A percentile compares a stretch with the other conserved stretches of the same genome.
These are phyloP conservation scores for Athetis lepigone DNA, from an alignment of 2,888 invertebrate species.

Conservation along the genomic window DNA sequence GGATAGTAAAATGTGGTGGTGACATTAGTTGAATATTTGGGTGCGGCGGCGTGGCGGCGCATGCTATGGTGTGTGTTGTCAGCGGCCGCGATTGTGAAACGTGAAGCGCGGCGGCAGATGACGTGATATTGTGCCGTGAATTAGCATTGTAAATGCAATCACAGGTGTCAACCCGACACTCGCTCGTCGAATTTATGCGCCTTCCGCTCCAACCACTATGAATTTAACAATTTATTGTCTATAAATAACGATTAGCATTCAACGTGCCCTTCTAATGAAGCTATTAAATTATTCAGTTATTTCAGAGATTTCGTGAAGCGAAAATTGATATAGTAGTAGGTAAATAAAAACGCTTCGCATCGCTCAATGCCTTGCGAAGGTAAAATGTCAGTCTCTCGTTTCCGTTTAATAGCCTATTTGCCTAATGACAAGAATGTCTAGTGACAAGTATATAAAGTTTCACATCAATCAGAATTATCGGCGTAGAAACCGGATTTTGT, in stretches of 20 bases:
- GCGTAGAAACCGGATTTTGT: slow-evolving; percentile 76
- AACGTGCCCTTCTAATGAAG: slow-evolving; percentile 78
- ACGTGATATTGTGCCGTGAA: slow-evolving; percentile 86
- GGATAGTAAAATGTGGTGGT: slow-evolving; percentile 43
- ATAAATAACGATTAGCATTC: slow-evolving; percentile 85
- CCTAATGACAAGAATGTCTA: slow-evolving; percentile 70
- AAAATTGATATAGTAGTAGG: slow-evolving; percentile 38
- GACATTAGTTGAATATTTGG: slow-evolving; percentile 50
- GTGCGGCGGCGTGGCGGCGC: slow-evolving; percentile 39
- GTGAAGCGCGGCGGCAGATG: slow-evolving; percentile 74
- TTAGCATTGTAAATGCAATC: slow-evolving; percentile 91
- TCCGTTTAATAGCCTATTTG: slow-evolving; percentile 58
- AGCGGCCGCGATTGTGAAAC: slow-evolving; percentile 68
- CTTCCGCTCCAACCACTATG: slow-evolving; percentile 84
- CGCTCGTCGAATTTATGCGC: slow-evolving; percentile 88
- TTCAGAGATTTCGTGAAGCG: slow-evolving; percentile 62
- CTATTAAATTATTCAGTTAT: slow-evolving; percentile 74
- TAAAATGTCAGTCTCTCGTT: slow-evolving; percentile 37
- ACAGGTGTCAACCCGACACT: slow-evolving; percentile 88
- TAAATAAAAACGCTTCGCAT: slow-evolving; percentile 41
- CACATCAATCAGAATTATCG: slow-evolving; percentile 79
- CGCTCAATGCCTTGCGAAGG: slow-evolving; percentile 22
- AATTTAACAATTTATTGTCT: slow-evolving; percentile 87
- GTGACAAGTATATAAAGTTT: slow-evolving; percentile 73
- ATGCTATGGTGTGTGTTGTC: slow-evolving; percentile 38